Base-by-base conservation (phyloP, 2,888 invertebrate species). In the Hoplodrina ambigua region DNA sequence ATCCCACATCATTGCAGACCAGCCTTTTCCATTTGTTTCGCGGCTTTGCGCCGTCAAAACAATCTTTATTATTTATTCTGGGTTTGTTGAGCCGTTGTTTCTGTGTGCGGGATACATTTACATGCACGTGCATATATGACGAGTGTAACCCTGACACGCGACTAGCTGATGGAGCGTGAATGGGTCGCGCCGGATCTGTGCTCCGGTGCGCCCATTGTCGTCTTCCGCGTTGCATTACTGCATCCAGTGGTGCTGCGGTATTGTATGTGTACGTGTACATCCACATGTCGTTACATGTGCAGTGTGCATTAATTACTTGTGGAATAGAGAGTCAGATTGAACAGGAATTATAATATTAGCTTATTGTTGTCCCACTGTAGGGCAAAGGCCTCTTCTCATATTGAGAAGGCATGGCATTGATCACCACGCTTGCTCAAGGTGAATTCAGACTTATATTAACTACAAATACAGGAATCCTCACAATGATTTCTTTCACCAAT, bases 121-220 rank as follows among this genome's bases (percentile, higher is more conserved):
- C 37, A 71, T 72, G 62, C 71, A 63, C 56, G 67, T 78, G 63
- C 72, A 53, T 68, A 66, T 66, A 68, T 62, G 69, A 55, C 56
- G 60, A 74, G 64, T 70, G 54, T 78, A 84, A 83, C 88, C 87
- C 88, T 88, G 88, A 83, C 84, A 84, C 78, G 75, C 77, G 84
- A 85, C 86, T 82, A 81, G 88, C 91, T 90, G 93, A 94, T 95
- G 94, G 92, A 91, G 90, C 94, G 92, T 93, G 92, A 93, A 93
- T 91, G 85, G 90, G 89, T 85, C 88, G 88, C 83, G 81, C 92
- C 94, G 95, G 95, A 95, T 90, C 91, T 90, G 80, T 89, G 94
- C 92, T 89, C 91, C 90, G 92, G 76, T 92, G 93, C 87, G 84
- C 88, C 90, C 89, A 92, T 93, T 94, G 94, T 94, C 87, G 87